Conservation (phyloP, 2,113 vertebrate genomes). For the Machaerirhynchus nigripectus region DNA sequence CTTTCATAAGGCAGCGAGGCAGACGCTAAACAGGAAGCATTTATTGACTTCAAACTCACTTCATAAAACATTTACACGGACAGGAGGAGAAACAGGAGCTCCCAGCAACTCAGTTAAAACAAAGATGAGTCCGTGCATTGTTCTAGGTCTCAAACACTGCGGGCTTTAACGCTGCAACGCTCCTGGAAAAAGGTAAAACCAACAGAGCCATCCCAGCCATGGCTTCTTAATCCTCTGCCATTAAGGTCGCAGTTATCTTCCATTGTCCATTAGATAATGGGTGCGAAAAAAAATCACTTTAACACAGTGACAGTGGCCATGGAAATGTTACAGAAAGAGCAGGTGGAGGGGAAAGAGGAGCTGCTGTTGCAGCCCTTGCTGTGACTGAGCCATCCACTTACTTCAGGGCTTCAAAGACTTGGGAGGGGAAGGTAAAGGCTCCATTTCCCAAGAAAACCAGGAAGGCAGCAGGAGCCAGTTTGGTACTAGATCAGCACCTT, state of each 20-base stretch:
- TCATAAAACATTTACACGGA: constrained; percentile 21
- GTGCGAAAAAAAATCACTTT: background rate
- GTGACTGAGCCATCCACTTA: background rate
- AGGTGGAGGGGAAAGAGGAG: background rate
- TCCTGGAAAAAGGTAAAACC: background rate
- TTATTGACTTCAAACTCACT: constrained; percentile 54
- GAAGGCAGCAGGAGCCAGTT: rapidly evolving
- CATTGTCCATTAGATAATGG: background rate
- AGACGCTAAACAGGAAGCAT: constrained; percentile 30
- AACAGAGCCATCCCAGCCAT: rapidly evolving
- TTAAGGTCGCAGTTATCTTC: rapidly evolving
- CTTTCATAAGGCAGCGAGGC: background rate
- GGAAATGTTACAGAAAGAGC: background rate
- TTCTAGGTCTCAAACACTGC: background rate
- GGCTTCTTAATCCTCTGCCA: background rate
- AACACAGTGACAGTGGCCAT: rapidly evolving
- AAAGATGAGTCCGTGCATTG: background rate
- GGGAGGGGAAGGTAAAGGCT: background rate
- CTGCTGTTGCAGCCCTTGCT: background rate
- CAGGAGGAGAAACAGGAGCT: background rate
- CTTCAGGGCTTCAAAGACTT: background rate
- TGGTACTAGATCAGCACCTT: rapidly evolving
- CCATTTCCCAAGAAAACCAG: background rate
- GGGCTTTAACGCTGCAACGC: background rate
- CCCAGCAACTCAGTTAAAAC: background rate